phyloP scores from a whole-genome alignment of 1,140 invertebrate genomes.

The Zaprionus inermis region DNA sequence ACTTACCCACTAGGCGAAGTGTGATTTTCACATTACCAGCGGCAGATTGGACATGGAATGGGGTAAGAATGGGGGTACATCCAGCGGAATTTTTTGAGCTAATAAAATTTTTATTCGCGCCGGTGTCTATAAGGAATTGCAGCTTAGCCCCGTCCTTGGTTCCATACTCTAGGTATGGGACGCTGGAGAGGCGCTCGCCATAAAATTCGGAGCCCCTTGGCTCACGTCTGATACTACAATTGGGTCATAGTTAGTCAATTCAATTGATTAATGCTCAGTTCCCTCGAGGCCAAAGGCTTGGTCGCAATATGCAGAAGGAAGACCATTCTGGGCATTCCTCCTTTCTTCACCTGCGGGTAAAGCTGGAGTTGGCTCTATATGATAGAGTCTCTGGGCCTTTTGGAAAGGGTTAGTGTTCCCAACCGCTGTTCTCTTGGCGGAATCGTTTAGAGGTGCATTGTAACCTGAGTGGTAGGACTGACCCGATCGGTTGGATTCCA shows the following conservation, averaged over 20 bases:
- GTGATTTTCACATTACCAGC: background rate
- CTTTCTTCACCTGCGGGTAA: too few species aligned
- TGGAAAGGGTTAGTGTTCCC: background rate
- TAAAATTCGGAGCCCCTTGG: background rate
- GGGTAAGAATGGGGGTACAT: background rate
- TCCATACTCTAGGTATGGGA: background rate
- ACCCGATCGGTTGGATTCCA: background rate
- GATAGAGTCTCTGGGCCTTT: background rate
- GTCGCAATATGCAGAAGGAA: too few species aligned
- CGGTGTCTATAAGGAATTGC: background rate
- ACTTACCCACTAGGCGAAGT: background rate
- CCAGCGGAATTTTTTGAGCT: background rate
- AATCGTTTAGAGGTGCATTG: too few species aligned
- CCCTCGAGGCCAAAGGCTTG: too few species aligned
- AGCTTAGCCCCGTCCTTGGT: background rate
- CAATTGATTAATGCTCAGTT: too few species aligned
- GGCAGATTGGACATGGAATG: slow-evolving; percentile 2
- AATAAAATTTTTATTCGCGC: background rate
- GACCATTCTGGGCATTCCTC: too few species aligned
- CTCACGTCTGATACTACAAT: too few species aligned
- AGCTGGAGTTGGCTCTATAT: background rate
- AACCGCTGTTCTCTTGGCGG: too few species aligned
- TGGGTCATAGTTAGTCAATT: too few species aligned
- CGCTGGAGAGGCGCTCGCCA: background rate
- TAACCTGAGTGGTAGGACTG: background rate